phyloP scores from a whole-genome alignment of 2,888 invertebrate species.

The Pherbina coryleti region DNA sequence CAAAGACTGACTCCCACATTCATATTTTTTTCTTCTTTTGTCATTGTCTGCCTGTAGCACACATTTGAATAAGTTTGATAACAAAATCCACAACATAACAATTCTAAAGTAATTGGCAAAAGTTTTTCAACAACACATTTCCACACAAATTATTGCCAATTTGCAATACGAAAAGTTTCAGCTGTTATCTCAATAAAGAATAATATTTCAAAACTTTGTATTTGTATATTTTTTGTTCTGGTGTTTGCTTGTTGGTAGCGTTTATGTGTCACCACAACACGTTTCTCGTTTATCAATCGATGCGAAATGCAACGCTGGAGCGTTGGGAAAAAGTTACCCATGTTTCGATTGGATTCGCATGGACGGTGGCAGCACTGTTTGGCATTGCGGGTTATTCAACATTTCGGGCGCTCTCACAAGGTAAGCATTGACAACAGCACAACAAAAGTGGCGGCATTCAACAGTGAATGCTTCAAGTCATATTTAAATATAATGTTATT shows the following conservation, averaged over 20 bases:
- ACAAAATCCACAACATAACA: no score
- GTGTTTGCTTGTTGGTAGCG: slow-evolving; percentile 70
- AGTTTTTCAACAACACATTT: no score
- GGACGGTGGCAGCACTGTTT: slow-evolving; percentile 79
- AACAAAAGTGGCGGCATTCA: neutral
- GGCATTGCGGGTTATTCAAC: slow-evolving; percentile 85
- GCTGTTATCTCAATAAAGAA: no score
- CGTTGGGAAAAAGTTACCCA: slow-evolving; percentile 87
- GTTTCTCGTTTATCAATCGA: slow-evolving; percentile 85
- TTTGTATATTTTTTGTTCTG: neutral
- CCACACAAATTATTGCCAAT: no score
- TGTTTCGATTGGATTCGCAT: slow-evolving; percentile 80
- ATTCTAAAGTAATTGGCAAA: no score
- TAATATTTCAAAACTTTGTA: neutral
- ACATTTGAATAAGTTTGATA: no score
- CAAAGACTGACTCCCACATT: no score
- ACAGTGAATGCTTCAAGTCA: neutral
- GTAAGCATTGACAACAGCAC: slow-evolving; percentile 64
- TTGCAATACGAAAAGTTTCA: no score
- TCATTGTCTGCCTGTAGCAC: no score
- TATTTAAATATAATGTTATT: neutral
- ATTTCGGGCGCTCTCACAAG: slow-evolving; percentile 84
- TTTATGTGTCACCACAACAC: slow-evolving; percentile 94
- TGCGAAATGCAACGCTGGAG: slow-evolving; percentile 80
- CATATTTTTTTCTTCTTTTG: no score